phyloP scores from a whole-genome alignment of 2,888 invertebrate genomes.

The Cepaea hortensis region DNA sequence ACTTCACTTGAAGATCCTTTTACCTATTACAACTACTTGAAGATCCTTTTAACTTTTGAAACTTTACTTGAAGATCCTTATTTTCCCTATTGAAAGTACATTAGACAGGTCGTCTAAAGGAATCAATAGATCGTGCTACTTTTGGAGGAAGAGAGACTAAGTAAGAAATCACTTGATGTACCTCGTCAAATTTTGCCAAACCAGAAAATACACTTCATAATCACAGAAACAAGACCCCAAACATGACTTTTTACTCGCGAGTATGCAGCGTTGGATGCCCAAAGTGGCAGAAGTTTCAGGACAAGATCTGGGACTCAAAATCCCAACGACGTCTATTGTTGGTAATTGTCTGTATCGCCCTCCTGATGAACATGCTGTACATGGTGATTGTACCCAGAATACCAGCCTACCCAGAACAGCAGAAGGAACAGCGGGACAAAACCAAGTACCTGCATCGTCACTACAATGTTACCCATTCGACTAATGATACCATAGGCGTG shows the following conservation, averaged over 20 bases:
- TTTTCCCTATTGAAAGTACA: too few relatives aligned
- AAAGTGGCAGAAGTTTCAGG: constrained; percentile 75
- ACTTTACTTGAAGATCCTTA: too few relatives aligned
- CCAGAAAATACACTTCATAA: too few relatives aligned
- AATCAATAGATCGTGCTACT: too few relatives aligned
- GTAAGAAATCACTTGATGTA: too few relatives aligned
- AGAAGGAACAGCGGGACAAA: constrained; percentile 66
- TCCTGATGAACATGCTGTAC: constrained; percentile 99
- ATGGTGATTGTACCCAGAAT: constrained; percentile 99
- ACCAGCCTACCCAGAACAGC: constrained; percentile 89
- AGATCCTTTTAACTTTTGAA: too few relatives aligned
- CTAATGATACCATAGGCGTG: constrained; percentile 7
- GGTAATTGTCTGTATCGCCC: constrained; percentile 96
- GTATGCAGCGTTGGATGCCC: background rate
- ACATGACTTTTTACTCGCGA: background rate
- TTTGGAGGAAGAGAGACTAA: too few relatives aligned
- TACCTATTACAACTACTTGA: too few relatives aligned
- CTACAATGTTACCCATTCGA: constrained; percentile 30
- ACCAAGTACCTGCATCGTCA: constrained; percentile 36
- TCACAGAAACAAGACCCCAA: background rate
- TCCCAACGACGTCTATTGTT: constrained; percentile 93
- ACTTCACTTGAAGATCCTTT: too few relatives aligned
- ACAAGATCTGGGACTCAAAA: constrained; percentile 88
- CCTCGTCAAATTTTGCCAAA: too few relatives aligned
- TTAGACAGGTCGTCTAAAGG: too few relatives aligned